Conservation (phyloP, 1,140 invertebrate species). For the Thaumetopoea pityocampa region DNA sequence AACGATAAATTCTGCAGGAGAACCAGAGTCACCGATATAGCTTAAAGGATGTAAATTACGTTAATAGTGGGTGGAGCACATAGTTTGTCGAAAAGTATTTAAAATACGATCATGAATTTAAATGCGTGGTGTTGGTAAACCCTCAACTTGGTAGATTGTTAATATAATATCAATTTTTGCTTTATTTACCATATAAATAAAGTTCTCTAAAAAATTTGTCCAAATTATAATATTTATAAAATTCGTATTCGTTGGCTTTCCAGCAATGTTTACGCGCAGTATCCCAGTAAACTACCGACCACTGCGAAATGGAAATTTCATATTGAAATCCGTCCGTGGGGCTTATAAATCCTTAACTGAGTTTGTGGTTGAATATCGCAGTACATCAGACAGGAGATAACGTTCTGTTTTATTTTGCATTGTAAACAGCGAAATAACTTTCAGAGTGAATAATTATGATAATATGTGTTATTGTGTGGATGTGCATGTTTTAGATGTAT, state of each 20-base stretch:
- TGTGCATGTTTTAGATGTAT: neutral
- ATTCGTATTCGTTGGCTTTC: constrained; percentile 4
- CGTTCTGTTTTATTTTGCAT: constrained; percentile 1
- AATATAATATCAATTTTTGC: too few relatives aligned
- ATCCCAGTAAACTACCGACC: neutral
- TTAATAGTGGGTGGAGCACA: too few relatives aligned
- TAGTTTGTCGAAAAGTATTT: too few relatives aligned
- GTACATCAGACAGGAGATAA: constrained; percentile 23
- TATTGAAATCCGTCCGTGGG: constrained; percentile 6
- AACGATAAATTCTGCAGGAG: too few relatives aligned
- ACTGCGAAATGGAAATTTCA: constrained; percentile 15
- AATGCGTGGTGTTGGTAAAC: too few relatives aligned
- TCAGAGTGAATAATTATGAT: constrained; percentile 28
- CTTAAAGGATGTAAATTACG: too few relatives aligned
- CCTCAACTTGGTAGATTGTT: too few relatives aligned
- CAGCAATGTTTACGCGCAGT: constrained; percentile 2
- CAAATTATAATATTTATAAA: constrained; percentile 3
- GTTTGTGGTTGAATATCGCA: constrained; percentile 18
- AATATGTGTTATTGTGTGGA: constrained; percentile 14
- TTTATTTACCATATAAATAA: too few relatives aligned
- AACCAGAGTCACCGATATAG: too few relatives aligned
- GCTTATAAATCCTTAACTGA: constrained; percentile 14
- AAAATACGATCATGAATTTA: too few relatives aligned
- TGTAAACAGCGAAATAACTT: constrained; percentile 15
- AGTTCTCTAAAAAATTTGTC: too few relatives aligned